phyloP scores from a whole-genome alignment of 2,113 vertebrate species.

The Dicerorhinus sumatrensis region DNA sequence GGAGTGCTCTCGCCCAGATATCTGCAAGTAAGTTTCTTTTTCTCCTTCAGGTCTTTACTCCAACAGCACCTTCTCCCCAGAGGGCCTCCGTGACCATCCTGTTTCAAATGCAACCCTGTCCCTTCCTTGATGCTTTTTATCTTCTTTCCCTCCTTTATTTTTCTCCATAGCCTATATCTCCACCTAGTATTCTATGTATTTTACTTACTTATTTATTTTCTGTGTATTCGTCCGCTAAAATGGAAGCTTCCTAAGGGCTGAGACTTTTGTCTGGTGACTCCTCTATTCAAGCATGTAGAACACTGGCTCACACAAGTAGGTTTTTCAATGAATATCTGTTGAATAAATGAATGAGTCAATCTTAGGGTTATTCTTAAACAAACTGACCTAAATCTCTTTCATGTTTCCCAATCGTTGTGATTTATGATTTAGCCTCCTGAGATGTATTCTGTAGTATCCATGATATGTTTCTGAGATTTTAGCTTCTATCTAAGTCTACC shows the following conservation, averaged over 20 bases:
- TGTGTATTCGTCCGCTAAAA: not conserved
- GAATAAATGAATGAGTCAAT: not conserved
- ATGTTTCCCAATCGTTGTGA: not conserved
- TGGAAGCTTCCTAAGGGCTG: not conserved
- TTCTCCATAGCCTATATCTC: not conserved
- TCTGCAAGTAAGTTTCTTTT: not conserved
- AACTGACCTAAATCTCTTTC: not conserved
- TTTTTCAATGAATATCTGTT: conserved; percentile 23
- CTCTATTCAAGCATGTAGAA: not conserved
- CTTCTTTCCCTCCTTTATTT: not conserved
- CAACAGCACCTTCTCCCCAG: not conserved
- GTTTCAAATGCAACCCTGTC: not conserved
- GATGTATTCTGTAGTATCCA: not conserved
- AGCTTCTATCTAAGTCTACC: not conserved
- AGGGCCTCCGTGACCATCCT: not conserved
- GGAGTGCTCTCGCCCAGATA: not conserved
- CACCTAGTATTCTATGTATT: not conserved
- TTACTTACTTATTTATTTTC: not conserved
- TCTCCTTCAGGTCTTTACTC: not conserved
- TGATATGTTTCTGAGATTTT: not conserved
- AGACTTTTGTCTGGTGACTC: not conserved
- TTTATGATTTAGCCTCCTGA: not conserved
- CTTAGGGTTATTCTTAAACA: not conserved
- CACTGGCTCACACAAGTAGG: not conserved
- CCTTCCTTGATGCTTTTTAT: not conserved